Base-by-base conservation (phyloP, 2,797 vertebrate species). In the Caiman crocodilus region DNA sequence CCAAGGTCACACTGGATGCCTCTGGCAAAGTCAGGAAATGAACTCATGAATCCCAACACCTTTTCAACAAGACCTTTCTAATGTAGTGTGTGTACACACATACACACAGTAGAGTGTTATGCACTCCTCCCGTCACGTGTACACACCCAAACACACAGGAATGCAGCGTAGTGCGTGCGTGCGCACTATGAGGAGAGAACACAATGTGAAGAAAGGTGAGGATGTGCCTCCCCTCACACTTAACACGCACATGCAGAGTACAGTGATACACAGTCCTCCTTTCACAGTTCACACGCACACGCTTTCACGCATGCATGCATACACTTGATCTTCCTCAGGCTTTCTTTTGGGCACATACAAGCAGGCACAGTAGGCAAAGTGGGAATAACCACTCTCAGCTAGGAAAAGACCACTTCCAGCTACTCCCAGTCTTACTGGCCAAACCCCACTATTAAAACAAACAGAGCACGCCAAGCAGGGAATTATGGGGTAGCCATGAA, bases 371-470 rank as follows among this genome's bases (percentile, higher is more conserved):
- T 65, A 92, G 78, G 88, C 67, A 65, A 71, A 59, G 2, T 1
- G 61, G 71, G 73, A 96, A 69, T 7, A 5, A 93, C 76, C 2
- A 0, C 78, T 96, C 90, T 87, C 90, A 87, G 67, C 88, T 84
- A 82, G 83, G 86, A 89, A 90, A 93, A 92, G 93, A 79, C 60
- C 94, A 91, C 96, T 92, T 93, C 78, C 77, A 93, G 87, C 85
- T 95, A 92, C 93, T 96, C 93, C 84, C 84, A 94, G 90, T 91
- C 26, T 25, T 94, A 60, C 88, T 94, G 94, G 85, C 90, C 87
- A 89, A 93, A 96, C 94, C 93, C 90, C 25, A 30, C 93, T 83
- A 89, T 90, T 89, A 94, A 97, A 97, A 97, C 87, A 96, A 97
- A 95, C 60, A 91, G 65, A 95, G 90, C 84, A 65, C 82, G 92